Evolutionary conservation across 2,113 vertebrate genomes (phyloP), one percentile per base, ranked within the genome.

Genomic region (Neomonachus schauinslandi): DNA sequence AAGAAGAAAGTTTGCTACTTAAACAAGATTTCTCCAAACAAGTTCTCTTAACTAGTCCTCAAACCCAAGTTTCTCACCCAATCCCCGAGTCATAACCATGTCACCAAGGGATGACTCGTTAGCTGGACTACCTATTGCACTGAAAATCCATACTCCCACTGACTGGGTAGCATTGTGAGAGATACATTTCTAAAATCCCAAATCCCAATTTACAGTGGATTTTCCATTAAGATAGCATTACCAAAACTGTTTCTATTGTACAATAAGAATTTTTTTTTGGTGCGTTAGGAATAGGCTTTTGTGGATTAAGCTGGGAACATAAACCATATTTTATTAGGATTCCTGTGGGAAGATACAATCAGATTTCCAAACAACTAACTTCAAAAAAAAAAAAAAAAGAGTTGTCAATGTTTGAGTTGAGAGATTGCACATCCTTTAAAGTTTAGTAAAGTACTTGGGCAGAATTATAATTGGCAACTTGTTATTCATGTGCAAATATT

Each of bases 401-500:
- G 19, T 92, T 59, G 49, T 42, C 71, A 79, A 19, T 87, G 42
- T 82, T 82, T 87, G 81, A 74, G 36, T 59, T 86, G 51, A 18
- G 63, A 65, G n/a, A 18, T 53, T 89, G 26, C 7, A 51, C 24
- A 33, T 88, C 67, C 59, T 91, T 88, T 88, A 53, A 69, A 61
- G 51, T 71, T 81, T 67, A 87, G 55, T 71, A 31, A 85, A 84
- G 63, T 8, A 79, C 22, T 92, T 86, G 49, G 21, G 57, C 72
- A 94, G 77, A 92, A 93, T 89, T 81, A 79, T 74, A 86, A 53
- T 81, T 65, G 72, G 46, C 39, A 81, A 26, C 74, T 91, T 81
- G 1, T 83, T 92, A 7, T 74, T 91, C 53, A 19, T 33, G 21
- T 72, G 33, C 59, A 77, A 77, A 79, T 67, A 5, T 82, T 97